Percentiles rank a stretch among this genome's conserved stretches.
Conservation (phyloP, 1,140 invertebrate species). For the Temnothorax longispinosus region DNA sequence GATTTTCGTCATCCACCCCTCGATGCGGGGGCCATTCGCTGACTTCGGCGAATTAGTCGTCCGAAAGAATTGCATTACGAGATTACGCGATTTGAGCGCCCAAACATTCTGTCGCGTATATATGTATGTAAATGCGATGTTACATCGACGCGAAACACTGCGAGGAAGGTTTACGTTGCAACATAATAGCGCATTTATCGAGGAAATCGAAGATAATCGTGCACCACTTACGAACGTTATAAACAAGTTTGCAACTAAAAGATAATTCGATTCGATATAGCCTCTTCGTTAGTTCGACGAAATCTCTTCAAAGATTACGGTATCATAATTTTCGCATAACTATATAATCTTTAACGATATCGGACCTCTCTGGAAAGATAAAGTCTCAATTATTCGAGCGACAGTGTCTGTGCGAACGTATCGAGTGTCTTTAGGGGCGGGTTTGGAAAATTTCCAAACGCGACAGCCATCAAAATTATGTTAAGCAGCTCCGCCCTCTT, state of each 20-base stretch:
- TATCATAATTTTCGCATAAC: background rate
- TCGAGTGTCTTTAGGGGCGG: slow-evolving; percentile 19
- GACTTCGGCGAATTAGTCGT: slow-evolving; percentile 70
- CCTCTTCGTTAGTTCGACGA: background rate
- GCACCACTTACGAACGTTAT: background rate
- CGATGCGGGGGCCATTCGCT: slow-evolving; percentile 67
- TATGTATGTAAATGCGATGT: slow-evolving; percentile 6
- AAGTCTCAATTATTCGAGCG: background rate
- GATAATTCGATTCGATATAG: background rate
- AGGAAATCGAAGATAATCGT: background rate
- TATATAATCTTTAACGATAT: background rate
- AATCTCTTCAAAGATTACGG: background rate
- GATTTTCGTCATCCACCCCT: slow-evolving; percentile 67
- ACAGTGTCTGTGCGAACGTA: background rate
- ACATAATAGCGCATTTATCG: background rate
- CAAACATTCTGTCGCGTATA: background rate
- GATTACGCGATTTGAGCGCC: slow-evolving; percentile 66
- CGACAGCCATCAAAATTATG: slow-evolving; percentile 46
- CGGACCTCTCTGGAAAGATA: background rate
- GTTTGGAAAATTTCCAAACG: slow-evolving; percentile 54
- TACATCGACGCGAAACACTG: background rate
- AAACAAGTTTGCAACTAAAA: background rate
- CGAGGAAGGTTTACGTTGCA: background rate
- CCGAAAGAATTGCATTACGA: slow-evolving; percentile 74
- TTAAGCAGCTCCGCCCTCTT: slow-evolving; percentile 29